Evolutionary conservation across 2,797 vertebrate genomes (phyloP), one percentile per base, ranked within the genome.

Genomic region (Pyrocephalus nanus): DNA sequence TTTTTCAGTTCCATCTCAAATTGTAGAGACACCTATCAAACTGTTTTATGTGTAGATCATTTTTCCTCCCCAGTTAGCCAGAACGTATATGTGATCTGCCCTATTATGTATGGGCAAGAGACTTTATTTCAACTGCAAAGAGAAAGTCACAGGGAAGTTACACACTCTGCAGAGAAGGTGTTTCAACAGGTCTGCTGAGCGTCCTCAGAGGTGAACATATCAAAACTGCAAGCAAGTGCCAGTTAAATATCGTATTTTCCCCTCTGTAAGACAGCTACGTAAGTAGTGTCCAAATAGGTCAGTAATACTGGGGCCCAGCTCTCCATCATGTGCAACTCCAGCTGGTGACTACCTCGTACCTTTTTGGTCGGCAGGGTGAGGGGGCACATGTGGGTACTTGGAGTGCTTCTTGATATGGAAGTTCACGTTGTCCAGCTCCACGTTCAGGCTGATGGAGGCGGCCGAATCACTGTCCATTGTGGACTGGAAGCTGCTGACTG

Each of bases 361-460:
- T 99, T 99, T 99, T 97, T 99, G 99, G 96, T 99, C 99, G 36
- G 98, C 95, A 82, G 98, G 97, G 98, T 98, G 98, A 93, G 98
- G 98, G 96, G 99, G 99, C 94, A 99, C 99, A 74, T 99, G 99
- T 92, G 99, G 99, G 97, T 99, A 99, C 98, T 99, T 99, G 98
- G 99, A 99, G 97, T 98, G 99, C 98, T 99, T 99, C 98, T 99
- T 99, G 98, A 99, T 99, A 98, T 99, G 99, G 98, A 99, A 99
- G 98, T 99, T 99, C 96, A 99, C 99, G 95, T 99, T 99, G 98
- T 99, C 99, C 97, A 99, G 98, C 98, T 99, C 99, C 98, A 99
- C 98, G 97, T 99, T 99, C 96, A 99, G 98, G 98, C 98, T 99
- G 97, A 99, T 99, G 92, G 99, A 99, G 84, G 99, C 98, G 15